A percentile compares a stretch with the other conserved stretches of the same genome.
Conservation (phyloP, 1,140 invertebrate species). For the Cecropterus lyciades region DNA sequence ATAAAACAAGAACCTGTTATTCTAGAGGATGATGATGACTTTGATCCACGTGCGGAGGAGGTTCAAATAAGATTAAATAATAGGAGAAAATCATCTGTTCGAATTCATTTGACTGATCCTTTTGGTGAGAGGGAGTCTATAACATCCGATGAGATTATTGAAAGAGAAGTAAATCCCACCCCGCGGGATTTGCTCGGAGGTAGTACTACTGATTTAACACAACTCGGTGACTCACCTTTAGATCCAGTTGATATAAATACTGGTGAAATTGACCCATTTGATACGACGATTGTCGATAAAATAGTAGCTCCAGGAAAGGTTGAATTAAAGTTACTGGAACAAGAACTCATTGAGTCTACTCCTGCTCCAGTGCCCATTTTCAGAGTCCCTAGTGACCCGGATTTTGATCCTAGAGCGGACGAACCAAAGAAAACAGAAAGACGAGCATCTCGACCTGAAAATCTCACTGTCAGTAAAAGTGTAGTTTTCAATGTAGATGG, state of each 20-base stretch:
- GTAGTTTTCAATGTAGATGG: conserved; percentile 88
- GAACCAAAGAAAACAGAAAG: conserved; percentile 70
- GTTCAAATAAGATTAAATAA: conserved; percentile 74
- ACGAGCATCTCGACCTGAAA: conserved; percentile 86
- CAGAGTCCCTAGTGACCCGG: conserved; percentile 86
- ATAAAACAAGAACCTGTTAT: conserved; percentile 85
- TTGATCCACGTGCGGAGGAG: conserved; percentile 88
- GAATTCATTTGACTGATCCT: conserved; percentile 85
- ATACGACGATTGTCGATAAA: conserved; percentile 91
- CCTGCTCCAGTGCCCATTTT: conserved; percentile 66
- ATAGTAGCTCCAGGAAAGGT: conserved; percentile 89
- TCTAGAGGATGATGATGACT: conserved; percentile 87
- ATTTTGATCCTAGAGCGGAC: conserved; percentile 91
- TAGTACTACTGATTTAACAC: conserved; percentile 91
- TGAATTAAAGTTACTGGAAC: conserved; percentile 91
- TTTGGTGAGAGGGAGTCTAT: conserved; percentile 81
- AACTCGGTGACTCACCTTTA: conserved; percentile 88
- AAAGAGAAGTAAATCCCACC: conserved; percentile 56
- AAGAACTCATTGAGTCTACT: conserved; percentile 87
- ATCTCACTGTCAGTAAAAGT: conserved; percentile 86
- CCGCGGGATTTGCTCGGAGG: conserved; percentile 89
- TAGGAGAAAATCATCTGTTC: conserved; percentile 83
- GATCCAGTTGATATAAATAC: conserved; percentile 85
- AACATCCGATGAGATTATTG: conserved; percentile 77
- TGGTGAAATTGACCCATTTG: conserved; percentile 92